Percentiles rank a stretch among this genome's conserved stretches.
phyloP scores from a whole-genome alignment of 2,888 invertebrate genomes.

The Suillia variegata region DNA sequence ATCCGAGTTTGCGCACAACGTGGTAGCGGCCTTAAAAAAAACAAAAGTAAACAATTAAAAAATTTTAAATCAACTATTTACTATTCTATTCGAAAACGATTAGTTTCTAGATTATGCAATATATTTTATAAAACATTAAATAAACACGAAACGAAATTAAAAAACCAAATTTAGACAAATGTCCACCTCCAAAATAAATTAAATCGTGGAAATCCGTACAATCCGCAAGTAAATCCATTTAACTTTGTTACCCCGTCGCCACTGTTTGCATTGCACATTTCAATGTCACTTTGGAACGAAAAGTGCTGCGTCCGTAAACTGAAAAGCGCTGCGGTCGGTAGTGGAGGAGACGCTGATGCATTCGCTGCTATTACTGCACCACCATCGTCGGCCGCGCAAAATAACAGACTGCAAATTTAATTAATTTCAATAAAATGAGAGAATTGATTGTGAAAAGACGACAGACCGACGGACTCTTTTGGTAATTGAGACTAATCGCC shows the following conservation, averaged over 20 bases:
- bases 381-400: background rate
- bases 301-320: background rate
- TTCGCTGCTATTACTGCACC: conserved; percentile 1
- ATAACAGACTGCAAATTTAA: conserved; percentile 8
- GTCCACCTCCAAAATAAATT: too few species aligned
- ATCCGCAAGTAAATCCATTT: conserved; percentile 49
- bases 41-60: too few species aligned
- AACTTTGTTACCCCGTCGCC: conserved; percentile 12
- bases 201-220: conserved; percentile 47
- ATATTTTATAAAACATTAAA: background rate
- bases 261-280: conserved; percentile 11
- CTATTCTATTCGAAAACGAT: too few species aligned
- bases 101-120: too few species aligned
- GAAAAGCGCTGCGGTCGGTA: background rate
- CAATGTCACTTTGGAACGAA: conserved; percentile 26
- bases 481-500: background rate
- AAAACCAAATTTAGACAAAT: too few species aligned
- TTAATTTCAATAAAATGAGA: conserved; percentile 12
- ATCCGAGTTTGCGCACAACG: conserved; percentile 79
- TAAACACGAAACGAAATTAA: conserved; percentile 36
- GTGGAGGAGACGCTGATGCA: too few species aligned
- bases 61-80: conserved; percentile 1
- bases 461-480: background rate
- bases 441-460: background rate
- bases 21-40: conserved; percentile 57